Percentiles rank a stretch among this genome's conserved stretches.
phyloP scores from a whole-genome alignment of 1,140 invertebrate species.

The Drosophila persimilis region DNA sequence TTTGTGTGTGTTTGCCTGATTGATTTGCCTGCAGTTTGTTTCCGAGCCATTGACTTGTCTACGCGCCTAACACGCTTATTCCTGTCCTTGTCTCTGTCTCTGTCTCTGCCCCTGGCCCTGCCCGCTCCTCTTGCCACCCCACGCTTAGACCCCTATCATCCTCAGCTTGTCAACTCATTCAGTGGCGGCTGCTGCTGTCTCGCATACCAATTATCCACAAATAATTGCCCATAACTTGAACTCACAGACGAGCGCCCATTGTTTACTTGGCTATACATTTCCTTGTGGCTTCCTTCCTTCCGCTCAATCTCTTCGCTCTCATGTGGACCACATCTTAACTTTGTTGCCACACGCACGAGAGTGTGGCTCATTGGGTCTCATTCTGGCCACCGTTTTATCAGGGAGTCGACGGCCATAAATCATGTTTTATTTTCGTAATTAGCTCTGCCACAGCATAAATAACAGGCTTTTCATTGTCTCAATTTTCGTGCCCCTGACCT shows the following conservation, averaged over 20 bases:
- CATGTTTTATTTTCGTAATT: constrained; percentile 80
- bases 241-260: constrained; percentile 39
- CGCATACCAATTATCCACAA: constrained; percentile 71
- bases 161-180: constrained; percentile 63
- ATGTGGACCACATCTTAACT: constrained; percentile 45
- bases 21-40: constrained; percentile 74
- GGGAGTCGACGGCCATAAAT: constrained; percentile 55
- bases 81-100: not conserved
- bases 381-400: constrained; percentile 43
- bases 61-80: constrained; percentile 43
- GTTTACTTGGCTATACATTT: constrained; percentile 45
- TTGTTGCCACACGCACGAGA: constrained; percentile 16
- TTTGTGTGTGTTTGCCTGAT: constrained; percentile 60
- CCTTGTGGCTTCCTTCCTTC: constrained; percentile 26
- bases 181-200: constrained; percentile 23
- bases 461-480: constrained; percentile 77
- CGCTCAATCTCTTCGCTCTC: constrained; percentile 20
- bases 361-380: constrained; percentile 4
- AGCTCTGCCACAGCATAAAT: constrained; percentile 73
- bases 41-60: constrained; percentile 58
- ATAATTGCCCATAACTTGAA: constrained; percentile 69
- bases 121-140: not conserved
- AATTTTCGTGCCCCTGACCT: constrained; percentile 27
- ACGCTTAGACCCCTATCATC: constrained; percentile 20
- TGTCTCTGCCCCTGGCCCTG: not conserved